Conservation (phyloP, 2,888 invertebrate species). For the Crematogaster levior region DNA sequence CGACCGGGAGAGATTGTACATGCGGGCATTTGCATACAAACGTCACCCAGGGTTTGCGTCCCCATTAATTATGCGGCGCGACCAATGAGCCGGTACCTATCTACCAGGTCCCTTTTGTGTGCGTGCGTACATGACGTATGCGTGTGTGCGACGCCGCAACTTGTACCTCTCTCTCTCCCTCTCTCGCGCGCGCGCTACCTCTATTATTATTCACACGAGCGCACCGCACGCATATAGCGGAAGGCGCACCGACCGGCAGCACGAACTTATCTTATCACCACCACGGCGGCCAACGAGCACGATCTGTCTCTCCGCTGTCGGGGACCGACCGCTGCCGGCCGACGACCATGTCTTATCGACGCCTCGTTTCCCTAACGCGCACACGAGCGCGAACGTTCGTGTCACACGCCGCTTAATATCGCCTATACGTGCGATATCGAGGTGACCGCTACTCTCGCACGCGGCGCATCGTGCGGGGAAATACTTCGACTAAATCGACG, state of each 20-base stretch:
- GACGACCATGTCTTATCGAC: conserved; percentile 60
- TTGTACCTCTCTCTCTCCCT: not conserved
- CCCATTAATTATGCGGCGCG: conserved; percentile 80
- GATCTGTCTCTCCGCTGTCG: conserved; percentile 55
- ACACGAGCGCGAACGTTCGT: conserved; percentile 9
- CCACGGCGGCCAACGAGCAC: conserved; percentile 55
- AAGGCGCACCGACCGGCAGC: not conserved
- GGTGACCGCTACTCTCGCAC: not conserved
- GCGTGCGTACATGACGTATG: not conserved
- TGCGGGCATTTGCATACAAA: conserved; percentile 78
- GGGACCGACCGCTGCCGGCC: conserved; percentile 33
- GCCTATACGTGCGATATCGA: not conserved
- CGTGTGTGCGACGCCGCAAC: not conserved
- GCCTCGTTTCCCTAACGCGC: conserved; percentile 40
- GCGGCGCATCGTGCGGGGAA: not conserved
- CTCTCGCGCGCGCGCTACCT: conserved; percentile 8
- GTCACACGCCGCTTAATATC: conserved; percentile 26
- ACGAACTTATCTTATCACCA: conserved; percentile 60
- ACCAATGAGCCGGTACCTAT: conserved; percentile 78
- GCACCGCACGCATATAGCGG: conserved; percentile 41
- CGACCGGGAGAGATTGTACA: conserved; percentile 55
- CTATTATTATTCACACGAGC: conserved; percentile 56
- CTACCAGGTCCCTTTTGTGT: conserved; percentile 42
- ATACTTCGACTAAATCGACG: not conserved
- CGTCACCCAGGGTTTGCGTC: conserved; percentile 79